phyloP scores from a whole-genome alignment of 2,797 vertebrate species.

The Eleutherodactylus coqui region DNA sequence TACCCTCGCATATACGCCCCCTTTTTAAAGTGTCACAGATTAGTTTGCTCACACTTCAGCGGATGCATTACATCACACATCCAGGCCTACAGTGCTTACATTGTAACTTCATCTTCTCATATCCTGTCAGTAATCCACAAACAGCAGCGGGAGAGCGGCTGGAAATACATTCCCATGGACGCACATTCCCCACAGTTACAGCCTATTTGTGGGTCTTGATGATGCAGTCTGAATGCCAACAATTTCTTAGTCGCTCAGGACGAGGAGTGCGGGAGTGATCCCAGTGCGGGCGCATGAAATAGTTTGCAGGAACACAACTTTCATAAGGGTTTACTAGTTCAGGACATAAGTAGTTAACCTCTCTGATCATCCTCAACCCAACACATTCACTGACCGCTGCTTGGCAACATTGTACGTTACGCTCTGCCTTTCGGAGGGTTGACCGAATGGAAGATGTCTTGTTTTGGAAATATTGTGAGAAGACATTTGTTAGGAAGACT shows the following conservation, averaged over 20 bases:
- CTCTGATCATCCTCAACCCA: not conserved
- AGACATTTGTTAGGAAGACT: too few relatives aligned
- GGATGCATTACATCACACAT: constrained; percentile 25
- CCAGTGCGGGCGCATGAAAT: too few relatives aligned
- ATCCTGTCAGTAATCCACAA: constrained; percentile 7
- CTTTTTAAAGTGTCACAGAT: not conserved
- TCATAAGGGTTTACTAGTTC: not conserved
- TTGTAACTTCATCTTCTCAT: constrained; percentile 15
- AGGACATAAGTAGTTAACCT: not conserved
- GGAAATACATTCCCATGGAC: not conserved
- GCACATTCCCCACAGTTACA: not conserved
- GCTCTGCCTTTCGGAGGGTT: not conserved
- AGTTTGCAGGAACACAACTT: not conserved
- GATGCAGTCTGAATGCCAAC: not conserved
- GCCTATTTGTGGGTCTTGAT: not conserved
- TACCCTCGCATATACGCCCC: not conserved
- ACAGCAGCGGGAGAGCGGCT: not conserved
- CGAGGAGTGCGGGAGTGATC: not conserved
- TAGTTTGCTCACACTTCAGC: constrained; percentile 8
- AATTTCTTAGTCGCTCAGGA: not conserved
- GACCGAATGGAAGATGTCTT: not conserved
- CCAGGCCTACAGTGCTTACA: not conserved
- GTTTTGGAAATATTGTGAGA: not conserved
- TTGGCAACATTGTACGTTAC: not conserved
- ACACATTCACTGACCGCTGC: not conserved